Evolutionary conservation across 1,140 invertebrate species (phyloP).

Genomic region (Hypsibius dujardini): DNA sequence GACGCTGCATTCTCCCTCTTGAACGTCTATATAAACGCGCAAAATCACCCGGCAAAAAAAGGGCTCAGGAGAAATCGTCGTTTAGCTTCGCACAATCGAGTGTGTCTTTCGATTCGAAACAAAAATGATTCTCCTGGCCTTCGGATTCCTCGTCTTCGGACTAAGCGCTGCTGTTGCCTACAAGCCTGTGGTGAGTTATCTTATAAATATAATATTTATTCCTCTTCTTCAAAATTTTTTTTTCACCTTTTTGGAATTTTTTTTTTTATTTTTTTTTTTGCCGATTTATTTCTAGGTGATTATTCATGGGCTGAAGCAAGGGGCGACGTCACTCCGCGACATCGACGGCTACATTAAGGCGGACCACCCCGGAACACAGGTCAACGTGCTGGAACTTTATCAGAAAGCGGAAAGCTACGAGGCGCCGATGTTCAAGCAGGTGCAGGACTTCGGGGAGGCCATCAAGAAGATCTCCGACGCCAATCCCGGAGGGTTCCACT

Average conservation of each 20-base stretch:
- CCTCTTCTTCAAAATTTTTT: neutral
- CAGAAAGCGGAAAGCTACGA: neutral
- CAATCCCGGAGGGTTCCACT: constrained; percentile 59
- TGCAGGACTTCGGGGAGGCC: constrained; percentile 49
- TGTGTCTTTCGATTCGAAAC: too few species aligned
- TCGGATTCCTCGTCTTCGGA: too few species aligned
- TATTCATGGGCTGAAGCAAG: neutral
- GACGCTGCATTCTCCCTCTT: too few species aligned
- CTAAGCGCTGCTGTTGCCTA: too few species aligned
- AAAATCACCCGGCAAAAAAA: too few species aligned
- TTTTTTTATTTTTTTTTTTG: neutral
- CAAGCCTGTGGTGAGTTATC: neutral
- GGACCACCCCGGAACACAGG: neutral
- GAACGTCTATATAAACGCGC: too few species aligned
- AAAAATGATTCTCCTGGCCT: too few species aligned
- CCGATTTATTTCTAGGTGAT: neutral
- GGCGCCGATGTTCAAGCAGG: constrained; percentile 62
- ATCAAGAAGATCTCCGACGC: constrained; percentile 48
- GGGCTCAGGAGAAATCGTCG: too few species aligned
- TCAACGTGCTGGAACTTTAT: neutral
- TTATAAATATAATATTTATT: neutral
- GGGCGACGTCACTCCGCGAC: neutral
- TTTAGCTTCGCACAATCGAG: too few species aligned
- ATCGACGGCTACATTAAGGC: neutral
- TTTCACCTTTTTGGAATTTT: neutral